Evolutionary conservation across 2,797 vertebrate genomes (phyloP).

Genomic region (Diglossa cyanea): DNA sequence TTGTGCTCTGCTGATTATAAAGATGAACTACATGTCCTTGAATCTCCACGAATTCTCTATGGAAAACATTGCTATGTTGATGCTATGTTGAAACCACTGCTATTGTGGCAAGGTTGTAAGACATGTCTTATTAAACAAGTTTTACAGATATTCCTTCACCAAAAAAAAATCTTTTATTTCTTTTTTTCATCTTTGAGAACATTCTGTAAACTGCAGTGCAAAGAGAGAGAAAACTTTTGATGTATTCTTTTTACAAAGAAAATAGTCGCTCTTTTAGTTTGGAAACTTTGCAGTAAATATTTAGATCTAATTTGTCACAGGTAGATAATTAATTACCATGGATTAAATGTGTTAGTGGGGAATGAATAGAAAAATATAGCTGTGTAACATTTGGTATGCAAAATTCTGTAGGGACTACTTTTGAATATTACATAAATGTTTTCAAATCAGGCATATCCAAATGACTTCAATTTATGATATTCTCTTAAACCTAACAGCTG

Average conservation of each 20-base stretch:
- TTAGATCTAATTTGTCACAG: slow-evolving; percentile 11
- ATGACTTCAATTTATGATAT: slow-evolving; percentile 76
- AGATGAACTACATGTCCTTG: not conserved
- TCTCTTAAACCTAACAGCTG: slow-evolving; percentile 84
- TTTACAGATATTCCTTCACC: not conserved
- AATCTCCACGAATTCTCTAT: not conserved
- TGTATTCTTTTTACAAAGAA: not conserved
- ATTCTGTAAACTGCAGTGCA: not conserved
- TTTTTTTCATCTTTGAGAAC: not conserved
- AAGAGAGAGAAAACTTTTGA: not conserved
- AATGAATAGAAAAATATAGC: slow-evolving; percentile 27
- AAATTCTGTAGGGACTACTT: slow-evolving; percentile 66
- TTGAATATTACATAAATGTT: slow-evolving; percentile 57
- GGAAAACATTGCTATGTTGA: not conserved
- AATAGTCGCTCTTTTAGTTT: not conserved
- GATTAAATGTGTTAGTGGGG: not conserved
- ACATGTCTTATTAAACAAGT: not conserved
- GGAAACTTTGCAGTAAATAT: not conserved
- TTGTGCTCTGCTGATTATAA: not conserved
- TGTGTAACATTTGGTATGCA: slow-evolving; percentile 72
- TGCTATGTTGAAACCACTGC: not conserved
- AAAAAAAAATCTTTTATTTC: not conserved
- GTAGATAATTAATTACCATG: slow-evolving; percentile 34
- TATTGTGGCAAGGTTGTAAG: not conserved
- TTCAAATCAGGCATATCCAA: slow-evolving; percentile 57